phyloP scores from a whole-genome alignment of 1,140 invertebrate genomes.

The Trichonephila clavata region DNA sequence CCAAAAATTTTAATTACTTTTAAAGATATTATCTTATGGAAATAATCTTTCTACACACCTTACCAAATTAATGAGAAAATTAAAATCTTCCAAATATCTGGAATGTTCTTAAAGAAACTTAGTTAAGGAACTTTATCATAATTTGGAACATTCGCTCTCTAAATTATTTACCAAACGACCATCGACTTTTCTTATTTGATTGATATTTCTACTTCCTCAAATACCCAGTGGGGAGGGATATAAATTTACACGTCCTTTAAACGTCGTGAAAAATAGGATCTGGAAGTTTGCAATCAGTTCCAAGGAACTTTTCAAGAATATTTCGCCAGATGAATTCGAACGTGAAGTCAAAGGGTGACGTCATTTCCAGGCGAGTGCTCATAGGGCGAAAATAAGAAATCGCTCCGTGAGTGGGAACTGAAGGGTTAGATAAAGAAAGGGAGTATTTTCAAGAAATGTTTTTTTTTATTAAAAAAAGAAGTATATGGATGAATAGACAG shows the following conservation, averaged over 20 bases:
- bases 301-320: constrained; percentile 4
- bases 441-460: background rate
- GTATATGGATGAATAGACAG: too few relatives aligned
- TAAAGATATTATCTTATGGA: too few relatives aligned
- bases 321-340: constrained; percentile 30
- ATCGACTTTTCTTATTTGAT: background rate
- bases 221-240: background rate
- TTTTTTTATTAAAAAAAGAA: too few relatives aligned
- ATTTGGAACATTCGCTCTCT: too few relatives aligned
- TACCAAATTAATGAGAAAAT: too few relatives aligned
- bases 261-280: background rate
- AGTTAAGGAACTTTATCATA: too few relatives aligned
- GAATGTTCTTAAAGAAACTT: too few relatives aligned
- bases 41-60: too few relatives aligned
- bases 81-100: too few relatives aligned
- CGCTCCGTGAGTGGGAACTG: constrained; percentile 14
- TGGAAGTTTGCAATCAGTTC: background rate
- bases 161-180: too few relatives aligned
- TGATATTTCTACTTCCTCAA: background rate
- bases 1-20: too few relatives aligned
- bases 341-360: constrained; percentile 27
- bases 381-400: constrained; percentile 11
- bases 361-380: background rate
- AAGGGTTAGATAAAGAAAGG: constrained; percentile 21
- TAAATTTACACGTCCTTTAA: background rate